A percentile compares a stretch with the other conserved stretches of the same genome.
phyloP scores from a whole-genome alignment of 2,113 vertebrate species.

The Athene noctua region DNA sequence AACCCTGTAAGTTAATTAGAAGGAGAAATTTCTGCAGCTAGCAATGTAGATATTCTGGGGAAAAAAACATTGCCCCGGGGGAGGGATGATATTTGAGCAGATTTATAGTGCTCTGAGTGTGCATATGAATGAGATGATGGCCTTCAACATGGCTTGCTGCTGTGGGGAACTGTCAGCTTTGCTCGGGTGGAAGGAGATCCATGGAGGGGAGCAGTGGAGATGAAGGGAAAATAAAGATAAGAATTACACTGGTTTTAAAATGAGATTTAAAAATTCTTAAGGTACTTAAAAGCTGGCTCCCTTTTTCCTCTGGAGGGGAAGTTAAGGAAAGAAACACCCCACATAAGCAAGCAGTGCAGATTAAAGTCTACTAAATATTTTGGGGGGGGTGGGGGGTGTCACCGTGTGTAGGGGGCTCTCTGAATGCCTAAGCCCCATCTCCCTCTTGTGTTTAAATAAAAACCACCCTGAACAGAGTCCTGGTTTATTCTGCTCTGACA shows the following conservation, averaged over 20 bases:
- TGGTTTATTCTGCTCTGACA: not conserved
- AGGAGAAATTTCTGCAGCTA: constrained; percentile 51
- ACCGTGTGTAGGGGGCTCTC: accelerated
- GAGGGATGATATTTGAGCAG: constrained; percentile 66
- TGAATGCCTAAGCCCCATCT: not conserved
- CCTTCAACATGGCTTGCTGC: not conserved
- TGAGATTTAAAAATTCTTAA: not conserved
- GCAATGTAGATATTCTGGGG: constrained; percentile 37
- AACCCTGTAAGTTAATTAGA: constrained; percentile 52
- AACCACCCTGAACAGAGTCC: not conserved
- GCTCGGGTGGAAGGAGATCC: not conserved
- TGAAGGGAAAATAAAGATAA: not conserved
- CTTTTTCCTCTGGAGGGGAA: not conserved
- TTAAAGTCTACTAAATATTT: not conserved
- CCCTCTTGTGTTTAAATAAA: accelerated
- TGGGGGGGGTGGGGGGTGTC: accelerated
- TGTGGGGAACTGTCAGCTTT: constrained; percentile 37
- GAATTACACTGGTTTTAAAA: not conserved
- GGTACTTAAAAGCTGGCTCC: not conserved
- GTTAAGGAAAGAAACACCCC: not conserved
- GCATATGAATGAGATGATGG: constrained; percentile 57
- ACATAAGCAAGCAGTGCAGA: accelerated
- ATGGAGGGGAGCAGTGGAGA: not conserved
- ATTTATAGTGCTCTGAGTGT: constrained; percentile 48
- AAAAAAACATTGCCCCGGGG: constrained; percentile 40